Base-by-base conservation (phyloP, 2,888 invertebrate species). In the Ormyrus thymus region DNA sequence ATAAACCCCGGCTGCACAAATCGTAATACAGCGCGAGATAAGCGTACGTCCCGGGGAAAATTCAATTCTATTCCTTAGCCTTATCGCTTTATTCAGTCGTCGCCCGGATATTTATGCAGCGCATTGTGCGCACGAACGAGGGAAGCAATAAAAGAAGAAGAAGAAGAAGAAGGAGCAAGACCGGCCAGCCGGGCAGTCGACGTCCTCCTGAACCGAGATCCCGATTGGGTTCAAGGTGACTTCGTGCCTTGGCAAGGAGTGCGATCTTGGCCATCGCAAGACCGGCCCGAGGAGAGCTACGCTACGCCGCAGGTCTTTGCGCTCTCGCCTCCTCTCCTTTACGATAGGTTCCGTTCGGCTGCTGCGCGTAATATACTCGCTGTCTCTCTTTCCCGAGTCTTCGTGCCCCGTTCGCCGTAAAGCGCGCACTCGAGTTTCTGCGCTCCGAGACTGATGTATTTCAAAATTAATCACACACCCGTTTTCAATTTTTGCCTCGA, bases 141-240 rank as follows among this genome's bases (percentile, higher is more conserved):
- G 64, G 58, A 61, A 68, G 11, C 29, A 58, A 59, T 48, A 46
- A 58, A 45, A 56, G 76, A 48, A 58, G 66, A 8, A 65, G 29
- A 70, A 68, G 64, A 65, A 70, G 61, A 70, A 48, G 61, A n/a
- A 13, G 13, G 56, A 56, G 50, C 43, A 58, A 59, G 61, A 13
- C 53, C 10, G 11, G 65, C 11, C 69, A 62, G 45, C 11, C 51
- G 51, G 65, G 77, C 50, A 83, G 81, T 80, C 77, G 78, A 83
- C 74, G 75, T 79, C 78, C 78, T 81, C 83, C 81, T 82, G 82
- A 81, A 84, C 84, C 78, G 82, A 82, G 82, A 84, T 82, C 76
- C 80, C 81, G 83, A 83, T 83, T 81, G 84, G 84, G 86, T 86
- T 86, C 86, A 86, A 86, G 86, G 86, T 85, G 84, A 86, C 84